Base-by-base conservation (phyloP, 1,140 invertebrate species). In the Lasaia peninsularis region DNA sequence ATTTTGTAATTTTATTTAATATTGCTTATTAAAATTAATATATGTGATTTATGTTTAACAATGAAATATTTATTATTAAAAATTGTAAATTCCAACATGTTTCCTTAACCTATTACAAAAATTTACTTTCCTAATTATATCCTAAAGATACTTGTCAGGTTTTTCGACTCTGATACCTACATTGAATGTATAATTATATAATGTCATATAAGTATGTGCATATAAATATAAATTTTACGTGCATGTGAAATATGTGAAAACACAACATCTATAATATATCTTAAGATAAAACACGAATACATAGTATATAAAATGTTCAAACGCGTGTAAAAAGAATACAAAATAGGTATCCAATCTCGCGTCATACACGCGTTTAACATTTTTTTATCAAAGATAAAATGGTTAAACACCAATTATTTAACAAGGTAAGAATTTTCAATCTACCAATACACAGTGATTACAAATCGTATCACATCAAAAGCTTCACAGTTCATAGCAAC, bases 281-380 rank as follows among this genome's bases (percentile, higher is more conserved):
- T 44, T 52, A 34, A 56, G 51, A 60, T 50, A 32, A 40, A 18
- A 40, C 35, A 40, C 35, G 35, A 40, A 40, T 40, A 40, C 35
- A 40, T 40, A 40, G 44, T 60, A 60, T 63, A 33, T 58, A 66
- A 82, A 78, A 82, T 75, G 65, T 73, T 63, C 66, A 63, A 80
- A 78, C 67, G 68, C 73, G 70, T 80, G 76, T 75, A 80, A 74
- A 77, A 69, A 64, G 77, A 80, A 77, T 78, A 79, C 69, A 65
- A 71, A 65, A 70, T 57, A 62, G 56, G 67, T 82, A 80, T 74
- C 71, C 73, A 71, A 80, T 76, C 78, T 84, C 83, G 80, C 80
- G 80, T 80, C 80, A 69, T 73, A 75, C 80, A 79, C 71, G 69
- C 69, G 67, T 66, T 53, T 69, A 60, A 78, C 71, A 75, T 78